Conservation (phyloP, 2,113 vertebrate species). For the Clarias batrachus region DNA sequence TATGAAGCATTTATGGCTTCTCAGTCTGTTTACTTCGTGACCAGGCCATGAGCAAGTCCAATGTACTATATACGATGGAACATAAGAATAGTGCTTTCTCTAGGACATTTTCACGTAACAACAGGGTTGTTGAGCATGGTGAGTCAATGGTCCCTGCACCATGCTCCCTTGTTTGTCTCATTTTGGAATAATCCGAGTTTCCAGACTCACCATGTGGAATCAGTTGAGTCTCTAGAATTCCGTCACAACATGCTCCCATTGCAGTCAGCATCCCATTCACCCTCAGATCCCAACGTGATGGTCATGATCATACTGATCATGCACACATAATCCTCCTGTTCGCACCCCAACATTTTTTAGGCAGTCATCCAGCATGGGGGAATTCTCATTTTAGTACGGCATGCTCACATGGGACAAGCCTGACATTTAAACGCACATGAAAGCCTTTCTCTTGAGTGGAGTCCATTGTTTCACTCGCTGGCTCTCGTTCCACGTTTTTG, state of each 20-base stretch:
- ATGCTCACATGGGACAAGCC: conserved; percentile 28
- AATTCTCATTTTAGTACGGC: conserved; percentile 45
- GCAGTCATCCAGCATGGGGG: conserved; percentile 33
- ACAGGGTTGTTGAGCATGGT: too few species aligned
- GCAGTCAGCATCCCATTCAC: conserved; percentile 52
- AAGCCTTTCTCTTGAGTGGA: conserved; percentile 30
- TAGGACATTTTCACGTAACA: conserved; percentile 33
- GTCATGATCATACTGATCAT: conserved; percentile 3
- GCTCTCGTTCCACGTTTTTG: conserved; percentile 1
- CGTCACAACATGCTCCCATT: conserved; percentile 47
- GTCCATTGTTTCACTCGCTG: conserved; percentile 31
- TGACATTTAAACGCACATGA: conserved; percentile 48
- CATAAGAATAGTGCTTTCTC: conserved; percentile 38
- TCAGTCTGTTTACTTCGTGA: background rate
- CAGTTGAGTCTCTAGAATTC: conserved; percentile 21
- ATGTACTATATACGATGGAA: conserved; percentile 34
- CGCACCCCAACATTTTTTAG: conserved; percentile 42
- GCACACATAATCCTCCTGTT: conserved; percentile 28
- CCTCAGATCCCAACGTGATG: conserved; percentile 10
- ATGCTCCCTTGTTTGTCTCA: background rate
- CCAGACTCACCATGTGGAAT: conserved; percentile 41
- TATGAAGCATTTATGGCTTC: conserved; percentile 12
- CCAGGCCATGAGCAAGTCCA: background rate
- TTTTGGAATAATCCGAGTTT: conserved; percentile 24
- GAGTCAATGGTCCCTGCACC: background rate